Conservation (phyloP, 2,113 vertebrate species). For the Colaptes auratus region DNA sequence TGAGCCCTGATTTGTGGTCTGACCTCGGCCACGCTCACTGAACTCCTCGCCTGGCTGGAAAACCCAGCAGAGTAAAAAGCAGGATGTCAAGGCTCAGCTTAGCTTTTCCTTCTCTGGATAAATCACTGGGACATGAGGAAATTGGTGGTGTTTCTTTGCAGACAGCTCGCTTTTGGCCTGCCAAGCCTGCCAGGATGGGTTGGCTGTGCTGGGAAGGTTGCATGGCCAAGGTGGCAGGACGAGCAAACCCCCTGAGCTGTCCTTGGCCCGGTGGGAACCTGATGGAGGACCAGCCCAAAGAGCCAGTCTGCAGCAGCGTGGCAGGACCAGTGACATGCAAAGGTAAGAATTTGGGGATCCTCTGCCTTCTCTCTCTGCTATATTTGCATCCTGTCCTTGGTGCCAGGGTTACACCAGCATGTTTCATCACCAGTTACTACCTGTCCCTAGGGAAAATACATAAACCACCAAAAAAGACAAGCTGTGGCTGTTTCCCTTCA, state of each 20-base stretch:
- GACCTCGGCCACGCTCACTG: not conserved
- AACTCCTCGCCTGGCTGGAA: not conserved
- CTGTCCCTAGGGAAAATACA: not conserved
- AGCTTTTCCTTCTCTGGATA: slow-evolving; percentile 10
- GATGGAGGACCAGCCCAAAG: not conserved
- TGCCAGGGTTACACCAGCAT: not conserved
- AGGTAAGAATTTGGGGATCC: not conserved
- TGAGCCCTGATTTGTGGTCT: not conserved
- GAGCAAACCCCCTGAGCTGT: not conserved
- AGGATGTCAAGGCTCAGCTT: not conserved
- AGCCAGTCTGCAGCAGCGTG: fast-evolving
- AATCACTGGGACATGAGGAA: slow-evolving; percentile 2
- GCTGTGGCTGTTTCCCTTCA: not conserved
- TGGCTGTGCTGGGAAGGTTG: fast-evolving
- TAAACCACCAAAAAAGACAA: not conserved
- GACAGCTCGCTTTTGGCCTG: fast-evolving
- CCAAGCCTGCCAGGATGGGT: not conserved
- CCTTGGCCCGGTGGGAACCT: not conserved
- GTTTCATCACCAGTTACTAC: not conserved
- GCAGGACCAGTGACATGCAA: not conserved
- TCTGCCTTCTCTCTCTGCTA: not conserved
- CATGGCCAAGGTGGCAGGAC: fast-evolving
- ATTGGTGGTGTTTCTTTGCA: not conserved
- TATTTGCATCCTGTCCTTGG: fast-evolving
- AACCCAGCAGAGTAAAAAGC: not conserved